phyloP scores from a whole-genome alignment of 64 coral and sea anemone species.

The Anthopleura sola region DNA sequence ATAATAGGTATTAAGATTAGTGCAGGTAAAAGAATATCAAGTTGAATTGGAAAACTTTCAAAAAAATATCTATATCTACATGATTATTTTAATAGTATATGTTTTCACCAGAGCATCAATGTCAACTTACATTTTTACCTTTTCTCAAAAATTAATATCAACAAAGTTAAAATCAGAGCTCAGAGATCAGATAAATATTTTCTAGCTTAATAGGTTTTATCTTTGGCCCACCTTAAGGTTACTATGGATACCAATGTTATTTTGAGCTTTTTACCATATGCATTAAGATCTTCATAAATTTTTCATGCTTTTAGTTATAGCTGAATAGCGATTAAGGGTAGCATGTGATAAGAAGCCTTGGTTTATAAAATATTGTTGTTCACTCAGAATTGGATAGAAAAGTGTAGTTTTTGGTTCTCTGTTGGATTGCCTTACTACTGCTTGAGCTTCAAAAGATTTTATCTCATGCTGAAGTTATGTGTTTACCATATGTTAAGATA shows the following conservation, averaged over 20 bases:
- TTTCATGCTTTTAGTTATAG: neutral
- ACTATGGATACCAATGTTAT: slow-evolving; percentile 14
- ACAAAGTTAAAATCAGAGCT: neutral
- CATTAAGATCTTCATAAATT: neutral
- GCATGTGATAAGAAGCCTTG: neutral
- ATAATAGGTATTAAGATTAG: neutral
- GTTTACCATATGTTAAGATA: slow-evolving; percentile 8
- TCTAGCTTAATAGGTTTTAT: neutral
- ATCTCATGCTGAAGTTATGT: slow-evolving; percentile 29
- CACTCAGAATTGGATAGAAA: neutral
- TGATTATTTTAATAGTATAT: neutral
- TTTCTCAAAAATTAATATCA: neutral
- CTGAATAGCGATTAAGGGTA: neutral
- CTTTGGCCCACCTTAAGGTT: neutral
- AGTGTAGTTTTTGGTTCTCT: slow-evolving; percentile 7
- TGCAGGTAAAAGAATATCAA: neutral
- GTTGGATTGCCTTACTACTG: neutral
- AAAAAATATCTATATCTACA: neutral
- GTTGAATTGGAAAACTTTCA: neutral
- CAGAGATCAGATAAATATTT: neutral
- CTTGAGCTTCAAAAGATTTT: slow-evolving; percentile 6
- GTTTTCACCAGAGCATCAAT: neutral
- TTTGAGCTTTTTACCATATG: slow-evolving; percentile 26
- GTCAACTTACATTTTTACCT: neutral
- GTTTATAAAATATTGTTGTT: neutral